Evolutionary conservation across 2,888 invertebrate genomes (phyloP), one percentile per base, ranked within the genome.

Genomic region (Adelognathus sp.): DNA sequence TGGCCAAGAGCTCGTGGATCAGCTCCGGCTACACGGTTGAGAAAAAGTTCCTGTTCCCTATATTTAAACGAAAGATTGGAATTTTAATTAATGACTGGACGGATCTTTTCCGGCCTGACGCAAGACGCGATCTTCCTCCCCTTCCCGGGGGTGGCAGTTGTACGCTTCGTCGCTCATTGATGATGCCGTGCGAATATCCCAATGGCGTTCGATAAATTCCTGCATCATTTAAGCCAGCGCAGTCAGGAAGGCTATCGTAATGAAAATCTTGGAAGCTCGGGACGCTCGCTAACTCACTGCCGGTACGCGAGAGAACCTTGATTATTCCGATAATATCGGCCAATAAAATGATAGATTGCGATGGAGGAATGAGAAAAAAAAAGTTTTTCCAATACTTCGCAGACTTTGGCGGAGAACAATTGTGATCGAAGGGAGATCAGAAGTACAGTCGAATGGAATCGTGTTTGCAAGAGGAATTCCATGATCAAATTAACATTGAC

Each of bases 81-180:
- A 88, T 87, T 86, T 83, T 86, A 88, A 88, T 88, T 88, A 88
- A 88, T 86, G 84, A 85, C 82, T 82, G 70, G n/a, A 58, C 33
- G 66, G 83, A 85, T 88, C 84, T 85, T 88, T 71, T 24, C 46
- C 73, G n/a, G 52, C 63, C 31, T 46, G 24, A 69, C 33, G 71
- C 36, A 18, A 27, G 52, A 29, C n/a, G n/a, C n/a, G 39, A 64
- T 60, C 33, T n/a, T n/a, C n/a, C n/a, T n/a, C n/a, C n/a, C n/a
- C 7, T 27, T 36, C 52, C 16, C 33, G 56, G 58, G n/a, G 41
- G 56, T 33, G 46, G 9, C 36, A 9, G n/a, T n/a, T 7, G 11
- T 16, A 67, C 61, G 50, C 52, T 60, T 61, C 66, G 31, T 52
- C 52, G 60, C 54, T 60, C 63, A 50, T 75, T 72, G 66, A 52